Evolutionary conservation across 2,797 vertebrate genomes (phyloP).

Genomic region (Rhincodon typus): DNA sequence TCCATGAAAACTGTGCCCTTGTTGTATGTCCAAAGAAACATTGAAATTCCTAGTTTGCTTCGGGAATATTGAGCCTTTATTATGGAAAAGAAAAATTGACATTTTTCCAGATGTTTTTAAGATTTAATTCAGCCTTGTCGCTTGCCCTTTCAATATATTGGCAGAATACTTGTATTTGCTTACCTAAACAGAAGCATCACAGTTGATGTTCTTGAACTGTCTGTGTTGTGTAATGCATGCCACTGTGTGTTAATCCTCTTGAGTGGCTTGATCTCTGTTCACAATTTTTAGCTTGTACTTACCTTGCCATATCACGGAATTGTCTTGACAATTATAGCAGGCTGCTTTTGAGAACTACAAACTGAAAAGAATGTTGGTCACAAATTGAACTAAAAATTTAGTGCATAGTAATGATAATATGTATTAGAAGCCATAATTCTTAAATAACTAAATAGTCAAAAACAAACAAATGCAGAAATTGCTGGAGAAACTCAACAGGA

Average conservation of each 20-base stretch:
- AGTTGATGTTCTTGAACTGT: neutral
- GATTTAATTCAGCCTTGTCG: constrained; percentile 15
- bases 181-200: neutral
- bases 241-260: neutral
- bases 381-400: neutral
- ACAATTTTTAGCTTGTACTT: neutral
- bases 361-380: neutral
- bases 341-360: neutral
- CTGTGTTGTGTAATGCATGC: neutral
- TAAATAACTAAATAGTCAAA: neutral
- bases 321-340: neutral
- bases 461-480: too few relatives aligned
- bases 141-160: neutral
- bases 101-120: neutral
- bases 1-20: neutral
- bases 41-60: neutral
- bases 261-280: neutral
- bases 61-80: neutral
- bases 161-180: neutral
- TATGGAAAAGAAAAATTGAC: neutral
- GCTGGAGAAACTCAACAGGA: too few relatives aligned
- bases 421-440: neutral
- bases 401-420: neutral
- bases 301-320: neutral
- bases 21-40: neutral